These are phyloP conservation scores for Anastrepha ludens DNA, from an alignment of 1,140 invertebrate genomes.

Conservation along the genomic window DNA sequence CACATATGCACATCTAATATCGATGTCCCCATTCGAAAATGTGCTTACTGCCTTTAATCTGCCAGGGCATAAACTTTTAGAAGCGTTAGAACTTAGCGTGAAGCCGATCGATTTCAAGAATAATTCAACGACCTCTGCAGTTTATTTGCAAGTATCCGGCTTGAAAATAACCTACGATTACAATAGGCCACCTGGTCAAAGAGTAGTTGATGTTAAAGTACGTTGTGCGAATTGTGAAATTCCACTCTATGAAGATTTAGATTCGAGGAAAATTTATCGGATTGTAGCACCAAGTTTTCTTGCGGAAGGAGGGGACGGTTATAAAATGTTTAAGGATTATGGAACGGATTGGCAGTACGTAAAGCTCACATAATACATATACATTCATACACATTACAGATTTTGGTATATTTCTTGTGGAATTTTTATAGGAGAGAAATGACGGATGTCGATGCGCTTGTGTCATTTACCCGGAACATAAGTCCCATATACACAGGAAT, in stretches of 20 bases:
- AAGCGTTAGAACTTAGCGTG: conserved; percentile 80
- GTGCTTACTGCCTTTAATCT: conserved; percentile 81
- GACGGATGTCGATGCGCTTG: conserved; percentile 67
- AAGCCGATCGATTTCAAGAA: conserved; percentile 65
- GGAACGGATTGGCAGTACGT: conserved; percentile 65
- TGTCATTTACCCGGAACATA: conserved; percentile 62
- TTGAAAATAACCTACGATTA: conserved; percentile 76
- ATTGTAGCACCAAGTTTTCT: conserved; percentile 80
- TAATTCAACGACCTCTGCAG: conserved; percentile 74
- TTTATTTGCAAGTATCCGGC: conserved; percentile 79
- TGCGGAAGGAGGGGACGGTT: conserved; percentile 81
- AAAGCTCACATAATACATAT: not conserved
- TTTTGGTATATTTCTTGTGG: not conserved
- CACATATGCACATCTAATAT: conserved; percentile 80
- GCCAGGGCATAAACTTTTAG: conserved; percentile 78
- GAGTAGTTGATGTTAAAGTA: conserved; percentile 77
- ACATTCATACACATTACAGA: not conserved
- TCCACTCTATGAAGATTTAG: conserved; percentile 78
- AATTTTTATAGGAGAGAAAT: conserved; percentile 60
- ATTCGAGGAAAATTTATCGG: conserved; percentile 77
- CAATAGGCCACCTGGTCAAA: conserved; percentile 76
- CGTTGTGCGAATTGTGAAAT: conserved; percentile 82
- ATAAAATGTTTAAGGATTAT: conserved; percentile 70
- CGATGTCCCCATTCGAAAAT: conserved; percentile 83
- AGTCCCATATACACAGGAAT: conserved; percentile 58